A percentile compares a stretch with the other conserved stretches of the same genome.
These are phyloP conservation scores for Pantala flavescens DNA, from an alignment of 1,140 invertebrate genomes.

Conservation along the genomic window DNA sequence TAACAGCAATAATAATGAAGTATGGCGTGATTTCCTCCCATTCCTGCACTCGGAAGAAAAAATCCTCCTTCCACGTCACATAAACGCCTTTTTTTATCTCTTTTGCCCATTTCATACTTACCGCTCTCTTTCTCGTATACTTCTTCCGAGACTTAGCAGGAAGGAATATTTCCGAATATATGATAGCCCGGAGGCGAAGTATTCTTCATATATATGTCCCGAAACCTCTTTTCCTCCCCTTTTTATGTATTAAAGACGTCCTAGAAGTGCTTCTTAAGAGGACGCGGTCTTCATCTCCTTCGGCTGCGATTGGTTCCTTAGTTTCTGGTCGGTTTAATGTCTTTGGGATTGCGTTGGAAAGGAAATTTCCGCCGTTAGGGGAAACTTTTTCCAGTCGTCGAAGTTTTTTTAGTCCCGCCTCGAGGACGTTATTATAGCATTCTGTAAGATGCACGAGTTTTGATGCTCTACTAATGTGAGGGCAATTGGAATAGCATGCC, in stretches of 20 bases:
- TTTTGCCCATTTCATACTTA: neutral
- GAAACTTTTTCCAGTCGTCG: too few species aligned
- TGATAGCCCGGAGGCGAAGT: neutral
- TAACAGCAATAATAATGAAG: conserved; percentile 7
- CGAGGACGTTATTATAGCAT: too few species aligned
- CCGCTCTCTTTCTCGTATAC: neutral
- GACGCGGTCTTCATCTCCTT: too few species aligned
- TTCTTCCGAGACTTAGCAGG: neutral
- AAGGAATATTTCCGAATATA: conserved; percentile 11
- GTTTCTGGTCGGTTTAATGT: too few species aligned
- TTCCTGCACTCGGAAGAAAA: neutral
- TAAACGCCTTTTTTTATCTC: neutral
- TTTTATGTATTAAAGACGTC: neutral
- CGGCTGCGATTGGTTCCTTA: too few species aligned
- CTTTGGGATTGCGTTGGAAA: too few species aligned
- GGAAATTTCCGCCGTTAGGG: too few species aligned
- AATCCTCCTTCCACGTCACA: neutral
- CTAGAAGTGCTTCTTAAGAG: too few species aligned
- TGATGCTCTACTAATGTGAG: too few species aligned
- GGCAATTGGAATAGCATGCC: too few species aligned
- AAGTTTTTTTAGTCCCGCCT: too few species aligned
- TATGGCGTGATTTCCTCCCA: neutral
- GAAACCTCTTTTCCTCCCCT: neutral
- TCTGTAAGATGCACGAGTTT: too few species aligned
- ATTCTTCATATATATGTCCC: neutral